These are phyloP conservation scores for Asteroscopus sphinx DNA, from an alignment of 2,888 invertebrate species.

Conservation along the genomic window DNA sequence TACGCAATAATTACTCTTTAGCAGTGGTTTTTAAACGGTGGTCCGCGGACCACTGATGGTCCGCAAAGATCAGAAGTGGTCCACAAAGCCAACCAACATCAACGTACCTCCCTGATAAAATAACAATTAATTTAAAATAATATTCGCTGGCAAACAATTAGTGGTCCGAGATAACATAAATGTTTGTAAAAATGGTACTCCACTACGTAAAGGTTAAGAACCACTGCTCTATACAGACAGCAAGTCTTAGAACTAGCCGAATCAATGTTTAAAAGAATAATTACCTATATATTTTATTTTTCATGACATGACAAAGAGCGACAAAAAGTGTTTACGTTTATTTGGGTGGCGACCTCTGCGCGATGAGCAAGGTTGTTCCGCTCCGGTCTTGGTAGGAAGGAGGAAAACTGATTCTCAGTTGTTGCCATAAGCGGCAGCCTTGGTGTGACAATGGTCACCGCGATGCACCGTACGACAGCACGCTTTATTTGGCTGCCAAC, in stretches of 20 bases:
- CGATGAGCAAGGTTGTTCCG: conserved; percentile 84
- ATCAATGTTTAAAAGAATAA: conserved; percentile 44
- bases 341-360: conserved; percentile 76
- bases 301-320: conserved; percentile 58
- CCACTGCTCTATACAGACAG: too few relatives aligned
- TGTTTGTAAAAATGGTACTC: too few relatives aligned
- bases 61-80: too few relatives aligned
- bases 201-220: too few relatives aligned
- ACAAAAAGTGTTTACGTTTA: conserved; percentile 71
- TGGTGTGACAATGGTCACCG: conserved; percentile 74
- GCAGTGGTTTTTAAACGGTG: too few relatives aligned
- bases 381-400: conserved; percentile 75
- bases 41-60: too few relatives aligned
- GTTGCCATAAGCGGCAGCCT: conserved; percentile 76
- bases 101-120: too few relatives aligned
- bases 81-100: too few relatives aligned
- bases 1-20: conserved; percentile 33
- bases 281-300: conserved; percentile 50
- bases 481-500: conserved; percentile 48
- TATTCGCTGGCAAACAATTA: too few relatives aligned
- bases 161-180: too few relatives aligned
- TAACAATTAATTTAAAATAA: too few relatives aligned
- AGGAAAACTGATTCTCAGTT: conserved; percentile 79
- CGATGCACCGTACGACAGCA: conserved; percentile 48
- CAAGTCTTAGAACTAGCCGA: conserved; percentile 24